Base-by-base conservation (phyloP, 1,140 invertebrate genomes). In the Heliconius melpomene region DNA sequence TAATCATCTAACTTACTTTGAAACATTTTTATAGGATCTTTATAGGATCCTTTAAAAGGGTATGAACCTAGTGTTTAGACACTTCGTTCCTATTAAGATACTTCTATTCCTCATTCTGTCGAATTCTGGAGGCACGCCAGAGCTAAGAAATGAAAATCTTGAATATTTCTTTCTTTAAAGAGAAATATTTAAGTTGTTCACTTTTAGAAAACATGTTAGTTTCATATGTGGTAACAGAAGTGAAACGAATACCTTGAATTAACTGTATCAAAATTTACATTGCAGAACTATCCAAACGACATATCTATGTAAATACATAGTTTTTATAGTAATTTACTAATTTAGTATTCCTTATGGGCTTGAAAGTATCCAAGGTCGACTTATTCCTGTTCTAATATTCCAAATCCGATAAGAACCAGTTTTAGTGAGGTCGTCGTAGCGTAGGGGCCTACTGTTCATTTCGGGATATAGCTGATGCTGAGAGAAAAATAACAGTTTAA, bases 201-300 rank as follows among this genome's bases (percentile, higher is more conserved):
- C 6, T 52, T 23, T 57, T 66, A 66, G 26, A 66, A 66, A 66
- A 11, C 60, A 3, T 29, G 3, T 29, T 29, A 9, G 60, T n/a
- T 29, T 26, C 60, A 29, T 66, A 66, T 29, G 11, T 66, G 60
- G 26, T 29, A 66, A 26, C 60, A 29, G 9, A 66, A 66, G 60
- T 66, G 26, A 66, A 66, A 66, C 13, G 60, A 16, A 66, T 66
- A 66, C 60, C 60, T 66, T 66, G 26, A 66, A 66, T 66, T 66
- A 66, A 66, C 60, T 66, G 60, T 26, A 66, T 16, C 60, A 29
- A 66, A 66, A 66, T 66, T 66, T 29, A 66, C 13, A 18, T 66
- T 16, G 60, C 60, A 66, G 60, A 66, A 66, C 60, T 66, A 66
- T 66, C 60, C 26, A 66, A 60, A 66, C 60, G 26, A 29, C 29